Base-by-base conservation (phyloP, 1,140 invertebrate genomes). In the Bombus consobrinus region DNA sequence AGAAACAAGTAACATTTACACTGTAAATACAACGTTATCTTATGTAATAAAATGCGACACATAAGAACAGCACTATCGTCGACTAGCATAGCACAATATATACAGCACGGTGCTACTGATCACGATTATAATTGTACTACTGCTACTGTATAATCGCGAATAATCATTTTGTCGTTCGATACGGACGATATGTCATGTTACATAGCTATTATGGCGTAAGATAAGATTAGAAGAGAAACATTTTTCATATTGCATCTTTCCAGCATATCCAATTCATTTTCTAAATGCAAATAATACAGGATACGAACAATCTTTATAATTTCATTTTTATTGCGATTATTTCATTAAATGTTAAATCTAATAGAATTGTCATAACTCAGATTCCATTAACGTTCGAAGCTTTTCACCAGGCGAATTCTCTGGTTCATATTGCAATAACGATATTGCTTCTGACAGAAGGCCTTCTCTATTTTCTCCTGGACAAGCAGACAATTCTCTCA, bases 401-500 rank as follows among this genome's bases (percentile, higher is more conserved):
- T 96, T 95, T 80, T 95, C 93, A 22, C 96, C 96, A 0, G 96
- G 93, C 62, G 95, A 95, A 53, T 95, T 91, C 12, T 94, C 91
- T 13, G 95, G 95, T 90, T 97, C 96, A 41, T 94, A 91, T 80
- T 95, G 88, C 25, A 97, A 82, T 9, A 96, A 91, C 39, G 94
- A 91, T 57, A 95, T 91, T 3, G 96, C 96, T 83, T 94, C 92
- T 15, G 87, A 88, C 28, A 97, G 91, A 74, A 96, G 92, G 12
- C 73, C 73, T 74, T 93, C 91, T 28, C 92, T 95, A 79, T 96
- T 95, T 88, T 95, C 93, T 87, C 91, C 97, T 89, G 32, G 96
- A 96, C 90, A 97, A 93, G 81, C 96, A 93, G 94, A 92, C 8
- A 98, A 94, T 94, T 98, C 97, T 78, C 97, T 96, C 62, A 97